Evolutionary conservation across 2,888 invertebrate genomes (phyloP), one percentile per base, ranked within the genome.

Genomic region (Nipponacmea schrenckii): DNA sequence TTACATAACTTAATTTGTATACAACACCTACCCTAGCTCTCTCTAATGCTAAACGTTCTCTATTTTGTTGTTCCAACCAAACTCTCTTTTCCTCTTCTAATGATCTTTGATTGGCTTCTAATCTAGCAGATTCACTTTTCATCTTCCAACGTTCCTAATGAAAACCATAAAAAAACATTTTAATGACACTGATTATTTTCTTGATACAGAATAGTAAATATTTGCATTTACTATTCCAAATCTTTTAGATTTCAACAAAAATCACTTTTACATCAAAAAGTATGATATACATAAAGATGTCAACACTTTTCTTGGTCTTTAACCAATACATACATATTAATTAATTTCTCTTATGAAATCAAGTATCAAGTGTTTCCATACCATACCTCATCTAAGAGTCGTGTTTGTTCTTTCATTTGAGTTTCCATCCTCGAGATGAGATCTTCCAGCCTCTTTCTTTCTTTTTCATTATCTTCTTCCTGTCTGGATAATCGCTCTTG

Each of bases 21-120:
- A n/a, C n/a, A n/a, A 8, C 1, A 45, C 67, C 31, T 75, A 86
- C 86, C 79, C 85, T 78, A 10, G 83, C 80, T 68, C 81, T 82
- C 70, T 85, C 85, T 73, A 86, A 74, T 64, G 83, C 83, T n/a
- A 75, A 68, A 15, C 84, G 81, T 67, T 88, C 88, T 67, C 85
- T 74, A 10, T 83, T 77, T 48, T 85, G 82, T 69, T 85, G 84
- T 62, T 87, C 86, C 45, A 80, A 69, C 83, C 86, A 82, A 15
- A 81, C 56, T 27, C 80, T 72, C 65, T 83, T 82, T 89, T 96
- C 96, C 10, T 94, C 92, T 87, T 95, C 94, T 73, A 95, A 90
- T 48, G 93, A 92, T 77, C 93, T 93, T 76, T 94, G 91, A 27
- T 93, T 91, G 48, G 93, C 91, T 87, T 94, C 94, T 80, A 94